phyloP scores from a whole-genome alignment of 1,140 invertebrate species.

The Vanessa atalanta region DNA sequence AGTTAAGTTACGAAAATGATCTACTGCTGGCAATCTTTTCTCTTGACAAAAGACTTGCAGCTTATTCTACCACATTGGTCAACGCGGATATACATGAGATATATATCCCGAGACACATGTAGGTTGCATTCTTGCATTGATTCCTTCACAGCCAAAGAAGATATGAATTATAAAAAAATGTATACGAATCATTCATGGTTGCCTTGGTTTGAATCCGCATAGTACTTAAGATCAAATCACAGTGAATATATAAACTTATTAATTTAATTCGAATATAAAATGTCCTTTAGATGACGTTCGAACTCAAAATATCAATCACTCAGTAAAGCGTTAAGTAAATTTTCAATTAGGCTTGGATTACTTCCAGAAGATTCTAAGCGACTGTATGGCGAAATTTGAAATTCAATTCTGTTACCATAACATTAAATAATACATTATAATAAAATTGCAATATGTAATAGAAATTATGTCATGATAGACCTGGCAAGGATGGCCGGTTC shows the following conservation, averaged over 20 bases:
- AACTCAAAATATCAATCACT: constrained; percentile 4
- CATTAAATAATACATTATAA: constrained; percentile 35
- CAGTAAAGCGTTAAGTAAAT: not conserved
- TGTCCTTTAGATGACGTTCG: not conserved
- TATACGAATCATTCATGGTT: too few species aligned
- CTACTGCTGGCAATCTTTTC: too few species aligned
- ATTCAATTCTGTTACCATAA: constrained; percentile 33
- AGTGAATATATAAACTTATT: not conserved
- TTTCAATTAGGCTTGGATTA: constrained; percentile 27
- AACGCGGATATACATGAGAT: too few species aligned
- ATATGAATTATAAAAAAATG: too few species aligned
- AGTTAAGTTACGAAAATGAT: too few species aligned
- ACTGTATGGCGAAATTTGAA: constrained; percentile 12
- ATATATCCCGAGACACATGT: too few species aligned
- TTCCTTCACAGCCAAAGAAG: too few species aligned
- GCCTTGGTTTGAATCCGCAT: too few species aligned
- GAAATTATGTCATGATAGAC: constrained; percentile 35
- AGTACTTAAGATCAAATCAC: too few species aligned
- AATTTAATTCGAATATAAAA: not conserved
- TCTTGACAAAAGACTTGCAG: too few species aligned
- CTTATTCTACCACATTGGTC: too few species aligned
- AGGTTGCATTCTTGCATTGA: too few species aligned
- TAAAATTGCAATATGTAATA: constrained; percentile 37
- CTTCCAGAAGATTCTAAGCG: constrained; percentile 20
- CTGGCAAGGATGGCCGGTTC: constrained; percentile 26